Percentiles rank a stretch among this genome's conserved stretches.
Conservation (phyloP, 2,113 vertebrate genomes). For the Vidua macroura region DNA sequence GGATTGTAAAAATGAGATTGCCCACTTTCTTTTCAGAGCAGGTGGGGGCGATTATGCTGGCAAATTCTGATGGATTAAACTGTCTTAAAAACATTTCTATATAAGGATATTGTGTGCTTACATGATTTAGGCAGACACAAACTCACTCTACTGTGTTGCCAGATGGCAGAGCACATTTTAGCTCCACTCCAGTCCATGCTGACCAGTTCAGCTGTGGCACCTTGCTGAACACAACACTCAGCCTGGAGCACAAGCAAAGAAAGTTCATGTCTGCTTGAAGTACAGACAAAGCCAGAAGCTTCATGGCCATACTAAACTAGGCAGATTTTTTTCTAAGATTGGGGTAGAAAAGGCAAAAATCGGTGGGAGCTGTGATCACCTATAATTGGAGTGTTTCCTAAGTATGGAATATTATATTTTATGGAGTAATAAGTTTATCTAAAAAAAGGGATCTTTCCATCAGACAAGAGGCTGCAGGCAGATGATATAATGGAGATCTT, state of each 20-base stretch:
- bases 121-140: background rate
- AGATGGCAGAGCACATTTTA: background rate
- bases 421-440: background rate
- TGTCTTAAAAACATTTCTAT: background rate
- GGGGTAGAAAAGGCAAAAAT: background rate
- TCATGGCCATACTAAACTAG: background rate
- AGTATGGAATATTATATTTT: slow-evolving; percentile 12
- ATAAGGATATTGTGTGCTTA: background rate
- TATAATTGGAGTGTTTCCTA: background rate
- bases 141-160: background rate
- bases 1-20: background rate
- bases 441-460: background rate
- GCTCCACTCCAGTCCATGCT: background rate
- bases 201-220: background rate
- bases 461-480: slow-evolving; percentile 25
- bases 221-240: background rate
- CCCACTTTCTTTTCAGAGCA: slow-evolving; percentile 12
- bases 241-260: background rate
- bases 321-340: background rate
- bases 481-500: slow-evolving; percentile 39
- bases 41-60: background rate
- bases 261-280: background rate
- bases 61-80: background rate
- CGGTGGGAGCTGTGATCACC: background rate
- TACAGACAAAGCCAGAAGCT: background rate